Evolutionary conservation across 2,888 invertebrate species (phyloP).

Genomic region (Drosophila meridionalis): DNA sequence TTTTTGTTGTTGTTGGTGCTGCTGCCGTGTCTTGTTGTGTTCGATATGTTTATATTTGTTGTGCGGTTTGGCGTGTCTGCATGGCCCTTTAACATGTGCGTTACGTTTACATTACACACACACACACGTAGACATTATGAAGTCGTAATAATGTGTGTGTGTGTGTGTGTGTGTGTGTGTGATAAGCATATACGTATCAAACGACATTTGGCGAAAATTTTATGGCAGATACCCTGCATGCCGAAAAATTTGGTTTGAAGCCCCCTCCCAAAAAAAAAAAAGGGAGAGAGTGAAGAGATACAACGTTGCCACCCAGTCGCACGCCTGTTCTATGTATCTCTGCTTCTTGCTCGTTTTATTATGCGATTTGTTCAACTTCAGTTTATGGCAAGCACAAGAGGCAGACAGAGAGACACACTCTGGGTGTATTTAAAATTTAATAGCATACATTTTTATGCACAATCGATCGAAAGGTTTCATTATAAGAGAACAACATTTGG

Average conservation of each 20-base stretch:
- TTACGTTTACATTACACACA: conserved; percentile 61
- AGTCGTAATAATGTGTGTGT: conserved; percentile 45
- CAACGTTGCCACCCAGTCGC: conserved; percentile 22
- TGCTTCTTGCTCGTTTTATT: conserved; percentile 61
- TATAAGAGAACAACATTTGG: conserved; percentile 30
- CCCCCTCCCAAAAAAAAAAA: conserved; percentile 23
- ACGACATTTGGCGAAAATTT: conserved; percentile 78
- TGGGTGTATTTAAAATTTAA: conserved; percentile 76
- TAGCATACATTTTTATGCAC: conserved; percentile 76
- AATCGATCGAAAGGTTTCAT: conserved; percentile 78
- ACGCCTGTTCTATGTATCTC: conserved; percentile 66
- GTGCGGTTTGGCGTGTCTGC: conserved; percentile 72
- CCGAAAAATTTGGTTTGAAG: conserved; percentile 59
- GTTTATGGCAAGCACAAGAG: conserved; percentile 66
- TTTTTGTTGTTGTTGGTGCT: conserved; percentile 38
- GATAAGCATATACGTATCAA: conserved; percentile 79
- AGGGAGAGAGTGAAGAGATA: background rate
- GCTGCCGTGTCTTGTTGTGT: conserved; percentile 65
- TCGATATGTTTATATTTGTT: conserved; percentile 81
- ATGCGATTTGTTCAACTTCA: conserved; percentile 81
- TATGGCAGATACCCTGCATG: conserved; percentile 65
- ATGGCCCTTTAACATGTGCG: conserved; percentile 63
- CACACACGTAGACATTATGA: conserved; percentile 57
- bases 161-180: conserved; percentile 58
- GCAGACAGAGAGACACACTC: conserved; percentile 26